Percentiles rank a stretch among this genome's conserved stretches.
Conservation (phyloP, 2,888 invertebrate genomes). For the Malthinus seriepunctatus region DNA sequence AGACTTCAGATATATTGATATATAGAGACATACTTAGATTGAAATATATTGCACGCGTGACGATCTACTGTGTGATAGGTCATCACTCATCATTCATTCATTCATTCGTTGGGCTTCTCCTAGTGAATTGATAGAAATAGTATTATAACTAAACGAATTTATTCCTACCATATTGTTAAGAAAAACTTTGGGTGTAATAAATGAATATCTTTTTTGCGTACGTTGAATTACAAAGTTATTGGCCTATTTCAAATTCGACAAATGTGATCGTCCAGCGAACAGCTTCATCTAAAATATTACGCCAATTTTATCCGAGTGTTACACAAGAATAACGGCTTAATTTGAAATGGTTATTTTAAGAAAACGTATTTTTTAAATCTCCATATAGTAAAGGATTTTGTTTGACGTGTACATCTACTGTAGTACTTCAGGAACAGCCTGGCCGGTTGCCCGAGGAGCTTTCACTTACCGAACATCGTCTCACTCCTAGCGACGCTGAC, state of each 20-base stretch:
- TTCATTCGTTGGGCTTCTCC: constrained; percentile 34
- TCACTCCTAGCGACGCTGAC: constrained; percentile 43
- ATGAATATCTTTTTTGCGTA: too few relatives aligned
- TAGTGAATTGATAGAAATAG: constrained; percentile 39
- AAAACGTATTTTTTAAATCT: constrained; percentile 39
- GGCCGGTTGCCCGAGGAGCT: constrained; percentile 50
- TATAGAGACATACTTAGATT: constrained; percentile 50
- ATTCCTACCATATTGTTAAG: constrained; percentile 14
- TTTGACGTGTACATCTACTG: constrained; percentile 35
- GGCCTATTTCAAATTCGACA: too few relatives aligned
- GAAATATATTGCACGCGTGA: constrained; percentile 50
- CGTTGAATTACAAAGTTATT: too few relatives aligned
- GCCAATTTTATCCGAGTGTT: too few relatives aligned
- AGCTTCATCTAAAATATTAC: too few relatives aligned
- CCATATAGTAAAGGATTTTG: constrained; percentile 32
- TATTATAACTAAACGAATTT: constrained; percentile 16
- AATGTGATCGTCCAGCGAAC: too few relatives aligned
- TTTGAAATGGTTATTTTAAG: too few relatives aligned
- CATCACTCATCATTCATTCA: constrained; percentile 50
- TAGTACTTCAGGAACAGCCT: constrained; percentile 40
- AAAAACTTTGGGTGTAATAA: not conserved
- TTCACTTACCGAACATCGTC: constrained; percentile 43
- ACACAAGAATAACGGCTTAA: too few relatives aligned
- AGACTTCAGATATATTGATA: constrained; percentile 52
- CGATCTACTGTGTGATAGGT: constrained; percentile 42